Base-by-base conservation (phyloP, 1,140 invertebrate genomes). In the Drosophila triauraria region DNA sequence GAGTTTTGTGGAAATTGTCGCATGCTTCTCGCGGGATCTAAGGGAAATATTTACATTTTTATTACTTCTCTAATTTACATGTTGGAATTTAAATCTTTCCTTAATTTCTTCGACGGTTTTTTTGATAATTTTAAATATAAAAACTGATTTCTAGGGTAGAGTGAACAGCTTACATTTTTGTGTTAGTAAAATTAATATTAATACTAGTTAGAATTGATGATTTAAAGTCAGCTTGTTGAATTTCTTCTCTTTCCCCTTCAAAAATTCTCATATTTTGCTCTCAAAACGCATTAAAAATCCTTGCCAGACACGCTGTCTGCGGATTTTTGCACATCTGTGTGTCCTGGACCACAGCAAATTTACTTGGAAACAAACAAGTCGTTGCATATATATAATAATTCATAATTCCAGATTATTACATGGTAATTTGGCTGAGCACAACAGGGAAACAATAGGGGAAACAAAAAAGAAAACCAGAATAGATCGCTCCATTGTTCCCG, bases 401-500 rank as follows among this genome's bases (percentile, higher is more conserved):
- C 68, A 80, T 88, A 88, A 88, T 81, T 46, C 80, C 50, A 20
- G 57, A 75, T 72, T 84, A 88, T 88, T 88, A 88, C 84, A 88
- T 88, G 85, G 80, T 78, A 75, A 90, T 88, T 88, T 68, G 65
- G 60, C 30, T 61, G 2, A 53, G 23, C 12, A 23, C 58, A 64
- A 25, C 13, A n/a, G 40, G 20, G 42, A 20, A 10, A 72, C 44
- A 43, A 20, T 40, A 9, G 42, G 42, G 10, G 27, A 38, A 40
- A n/a, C 12, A 42, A 72, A 38, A 38, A 54, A 20, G 15, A 83
- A 53, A 43, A 54, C 58, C 42, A 43, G 32, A 38, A 27, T 6
- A 32, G 30, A 59, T 50, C 27, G 12, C 7, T 44, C 54, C 20
- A 59, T 87, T 86, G 68, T 86, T 25, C 17, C 10, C 8, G 12